Evolutionary conservation across 2,888 invertebrate species (phyloP).

Genomic region (Chloroclystis v-ata): DNA sequence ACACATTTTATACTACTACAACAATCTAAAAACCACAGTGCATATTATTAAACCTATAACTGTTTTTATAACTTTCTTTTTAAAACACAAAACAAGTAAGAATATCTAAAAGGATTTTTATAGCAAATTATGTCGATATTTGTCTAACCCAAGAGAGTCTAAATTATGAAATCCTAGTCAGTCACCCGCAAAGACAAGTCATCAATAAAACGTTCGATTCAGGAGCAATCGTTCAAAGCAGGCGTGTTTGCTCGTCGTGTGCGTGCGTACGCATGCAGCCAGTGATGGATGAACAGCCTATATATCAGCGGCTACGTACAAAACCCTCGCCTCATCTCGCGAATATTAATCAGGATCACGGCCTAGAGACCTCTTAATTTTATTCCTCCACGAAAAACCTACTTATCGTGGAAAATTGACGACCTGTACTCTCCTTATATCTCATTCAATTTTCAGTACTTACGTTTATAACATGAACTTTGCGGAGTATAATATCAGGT

Average conservation of each 20-base stretch:
- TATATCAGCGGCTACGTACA: constrained; percentile 46
- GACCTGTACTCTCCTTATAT: constrained; percentile 23
- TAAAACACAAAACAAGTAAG: too few species aligned
- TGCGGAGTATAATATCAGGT: constrained; percentile 18
- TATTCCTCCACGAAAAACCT: constrained; percentile 35
- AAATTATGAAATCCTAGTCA: constrained; percentile 4
- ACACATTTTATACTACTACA: too few species aligned
- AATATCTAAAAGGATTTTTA: too few species aligned
- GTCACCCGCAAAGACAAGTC: constrained; percentile 15
- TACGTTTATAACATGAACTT: constrained; percentile 21
- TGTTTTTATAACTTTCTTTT: too few species aligned
- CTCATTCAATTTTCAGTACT: constrained; percentile 26
- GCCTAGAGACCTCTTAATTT: constrained; percentile 45
- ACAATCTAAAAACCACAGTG: too few species aligned
- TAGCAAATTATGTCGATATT: too few species aligned
- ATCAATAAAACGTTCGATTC: constrained; percentile 30
- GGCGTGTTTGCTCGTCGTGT: constrained; percentile 30
- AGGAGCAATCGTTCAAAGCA: constrained; percentile 37
- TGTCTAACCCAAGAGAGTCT: neutral
- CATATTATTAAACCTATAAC: too few species aligned
- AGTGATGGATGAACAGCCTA: constrained; percentile 53
- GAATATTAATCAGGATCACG: constrained; percentile 54
- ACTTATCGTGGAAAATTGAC: constrained; percentile 19
- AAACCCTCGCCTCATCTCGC: constrained; percentile 44
- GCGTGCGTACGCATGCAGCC: constrained; percentile 52